These are phyloP conservation scores for Limosa lapponica DNA, from an alignment of 2,797 vertebrate genomes.

Conservation along the genomic window DNA sequence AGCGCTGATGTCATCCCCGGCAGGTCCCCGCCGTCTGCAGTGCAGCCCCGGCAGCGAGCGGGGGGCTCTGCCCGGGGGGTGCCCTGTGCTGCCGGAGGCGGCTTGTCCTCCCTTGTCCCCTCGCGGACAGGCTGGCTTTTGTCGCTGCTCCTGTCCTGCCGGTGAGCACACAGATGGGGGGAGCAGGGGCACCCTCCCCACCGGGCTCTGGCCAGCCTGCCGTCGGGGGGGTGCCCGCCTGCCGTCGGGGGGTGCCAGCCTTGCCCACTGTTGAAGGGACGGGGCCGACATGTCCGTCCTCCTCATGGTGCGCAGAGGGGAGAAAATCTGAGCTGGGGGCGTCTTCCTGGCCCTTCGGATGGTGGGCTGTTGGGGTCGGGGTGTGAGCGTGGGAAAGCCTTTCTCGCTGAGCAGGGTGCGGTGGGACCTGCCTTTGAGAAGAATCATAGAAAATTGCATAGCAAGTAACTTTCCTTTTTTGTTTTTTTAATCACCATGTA, in stretches of 20 bases:
- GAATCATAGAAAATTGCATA: neutral
- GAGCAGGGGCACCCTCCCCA: neutral
- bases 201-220: neutral
- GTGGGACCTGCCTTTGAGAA: neutral
- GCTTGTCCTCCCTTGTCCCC: neutral
- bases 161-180: neutral
- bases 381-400: neutral
- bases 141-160: neutral
- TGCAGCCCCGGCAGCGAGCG: neutral
- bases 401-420: neutral
- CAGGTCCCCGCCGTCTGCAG: slow-evolving; percentile 40
- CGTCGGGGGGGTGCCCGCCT: neutral
- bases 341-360: neutral
- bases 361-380: neutral
- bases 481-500: too few relatives aligned
- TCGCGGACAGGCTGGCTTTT: neutral
- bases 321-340: neutral
- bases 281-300: neutral
- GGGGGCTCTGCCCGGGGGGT: neutral
- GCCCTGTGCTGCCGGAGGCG: neutral
- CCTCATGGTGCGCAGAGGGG: too few relatives aligned
- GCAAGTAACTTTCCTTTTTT: neutral
- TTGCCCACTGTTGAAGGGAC: neutral
- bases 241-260: neutral
- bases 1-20: slow-evolving; percentile 60